These are phyloP conservation scores for Synodontis membranacea DNA, from an alignment of 2,113 vertebrate genomes.

Conservation along the genomic window DNA sequence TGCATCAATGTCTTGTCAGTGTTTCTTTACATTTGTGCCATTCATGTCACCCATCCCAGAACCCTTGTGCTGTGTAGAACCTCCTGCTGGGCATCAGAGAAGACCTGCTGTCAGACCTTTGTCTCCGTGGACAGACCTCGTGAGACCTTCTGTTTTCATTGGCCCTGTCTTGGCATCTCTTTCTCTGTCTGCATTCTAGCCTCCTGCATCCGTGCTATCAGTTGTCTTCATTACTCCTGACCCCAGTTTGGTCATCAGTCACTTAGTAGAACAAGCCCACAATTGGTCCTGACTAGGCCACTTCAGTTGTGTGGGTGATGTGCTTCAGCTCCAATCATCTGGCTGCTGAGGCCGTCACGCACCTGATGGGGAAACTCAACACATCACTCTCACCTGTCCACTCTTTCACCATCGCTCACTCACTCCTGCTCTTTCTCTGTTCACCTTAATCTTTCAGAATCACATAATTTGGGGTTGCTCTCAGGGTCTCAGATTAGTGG, in stretches of 20 bases:
- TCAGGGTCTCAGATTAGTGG: neutral
- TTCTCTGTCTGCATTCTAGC: slow-evolving; percentile 24
- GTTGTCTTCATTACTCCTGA: slow-evolving; percentile 66
- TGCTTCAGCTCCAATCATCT: slow-evolving; percentile 62
- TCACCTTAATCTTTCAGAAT: slow-evolving; percentile 13
- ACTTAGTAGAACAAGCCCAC: slow-evolving; percentile 63
- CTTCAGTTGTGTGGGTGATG: slow-evolving; percentile 48
- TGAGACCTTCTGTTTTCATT: slow-evolving; percentile 2
- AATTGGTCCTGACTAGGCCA: slow-evolving; percentile 61
- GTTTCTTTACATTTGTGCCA: slow-evolving; percentile 35
- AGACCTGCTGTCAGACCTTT: slow-evolving; percentile 49
- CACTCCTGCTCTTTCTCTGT: slow-evolving; percentile 19
- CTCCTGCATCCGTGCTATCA: slow-evolving; percentile 44
- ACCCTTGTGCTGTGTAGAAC: slow-evolving; percentile 38
- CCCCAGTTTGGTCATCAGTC: slow-evolving; percentile 63
- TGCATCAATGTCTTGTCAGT: slow-evolving; percentile 21
- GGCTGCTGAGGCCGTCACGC: slow-evolving; percentile 51
- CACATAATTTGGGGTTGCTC: neutral
- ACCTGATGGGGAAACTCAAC: slow-evolving; percentile 56
- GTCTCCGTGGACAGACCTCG: slow-evolving; percentile 37
- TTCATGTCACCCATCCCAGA: slow-evolving; percentile 18
- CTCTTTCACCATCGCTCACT: slow-evolving; percentile 26
- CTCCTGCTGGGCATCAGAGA: slow-evolving; percentile 42
- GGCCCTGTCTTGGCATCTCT: slow-evolving; percentile 4
- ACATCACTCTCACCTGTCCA: slow-evolving; percentile 62